Evolutionary conservation across 2,797 vertebrate genomes (phyloP).

Genomic region (Micromesistius poutassou): DNA sequence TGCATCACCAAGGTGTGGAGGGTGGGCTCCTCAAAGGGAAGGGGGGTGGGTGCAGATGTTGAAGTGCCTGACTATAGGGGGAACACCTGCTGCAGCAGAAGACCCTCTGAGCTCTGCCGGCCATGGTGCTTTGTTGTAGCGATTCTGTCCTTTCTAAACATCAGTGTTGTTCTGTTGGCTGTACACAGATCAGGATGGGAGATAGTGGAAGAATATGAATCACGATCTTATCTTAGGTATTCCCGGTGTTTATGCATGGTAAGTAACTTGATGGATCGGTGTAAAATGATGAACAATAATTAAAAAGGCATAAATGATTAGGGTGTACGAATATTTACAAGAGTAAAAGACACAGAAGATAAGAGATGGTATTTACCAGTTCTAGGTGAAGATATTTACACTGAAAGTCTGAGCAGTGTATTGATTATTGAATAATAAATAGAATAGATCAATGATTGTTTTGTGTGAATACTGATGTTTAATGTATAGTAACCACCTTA

Average conservation of each 20-base stretch:
- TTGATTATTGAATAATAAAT: neutral
- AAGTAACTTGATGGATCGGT: too few species aligned
- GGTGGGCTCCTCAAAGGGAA: constrained; percentile 33
- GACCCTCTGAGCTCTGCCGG: too few species aligned
- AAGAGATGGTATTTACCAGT: neutral
- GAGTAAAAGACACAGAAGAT: neutral
- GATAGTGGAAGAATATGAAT: too few species aligned
- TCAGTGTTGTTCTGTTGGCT: too few species aligned
- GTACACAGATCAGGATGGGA: too few species aligned
- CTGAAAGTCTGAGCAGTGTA: neutral
- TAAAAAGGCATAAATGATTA: neutral
- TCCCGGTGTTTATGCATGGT: too few species aligned
- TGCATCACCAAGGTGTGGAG: constrained; percentile 65
- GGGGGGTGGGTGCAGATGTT: constrained; percentile 23
- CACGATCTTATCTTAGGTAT: too few species aligned
- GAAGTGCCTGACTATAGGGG: constrained; percentile 25
- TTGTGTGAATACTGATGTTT: neutral
- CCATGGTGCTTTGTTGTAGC: neutral
- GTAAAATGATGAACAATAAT: neutral
- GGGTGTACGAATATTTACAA: neutral
- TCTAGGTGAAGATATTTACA: neutral
- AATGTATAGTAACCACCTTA: neutral
- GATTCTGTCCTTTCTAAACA: too few species aligned
- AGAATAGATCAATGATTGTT: too few species aligned
- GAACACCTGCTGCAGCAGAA: too few species aligned